phyloP scores from a whole-genome alignment of 2,113 vertebrate species.

The Paradoxurus hermaphroditus region DNA sequence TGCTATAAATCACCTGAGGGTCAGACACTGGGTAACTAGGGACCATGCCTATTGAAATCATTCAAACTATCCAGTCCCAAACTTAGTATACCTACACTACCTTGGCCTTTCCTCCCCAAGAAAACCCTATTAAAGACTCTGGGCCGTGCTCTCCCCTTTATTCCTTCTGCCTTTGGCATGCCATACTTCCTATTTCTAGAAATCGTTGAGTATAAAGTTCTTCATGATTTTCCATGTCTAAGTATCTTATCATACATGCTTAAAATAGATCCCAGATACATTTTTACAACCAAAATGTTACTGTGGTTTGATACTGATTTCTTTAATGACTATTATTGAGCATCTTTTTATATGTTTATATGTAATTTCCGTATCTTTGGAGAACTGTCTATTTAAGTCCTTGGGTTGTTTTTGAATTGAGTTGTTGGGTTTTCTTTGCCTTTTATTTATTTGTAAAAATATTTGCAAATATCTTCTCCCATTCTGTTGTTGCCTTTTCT shows the following conservation, averaged over 20 bases:
- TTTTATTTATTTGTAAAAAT: background rate
- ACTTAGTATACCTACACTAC: background rate
- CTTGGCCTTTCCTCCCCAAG: background rate
- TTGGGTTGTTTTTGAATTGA: background rate
- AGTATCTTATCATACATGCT: background rate
- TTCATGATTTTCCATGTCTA: background rate
- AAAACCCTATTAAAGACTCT: background rate
- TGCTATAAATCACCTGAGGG: background rate
- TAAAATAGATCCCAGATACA: background rate
- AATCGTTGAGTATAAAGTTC: background rate
- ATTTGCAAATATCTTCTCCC: background rate
- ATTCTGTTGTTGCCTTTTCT: background rate
- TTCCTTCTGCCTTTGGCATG: background rate
- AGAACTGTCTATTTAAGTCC: background rate
- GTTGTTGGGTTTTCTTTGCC: background rate
- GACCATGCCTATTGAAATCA: background rate
- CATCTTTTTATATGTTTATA: background rate
- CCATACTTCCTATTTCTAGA: background rate
- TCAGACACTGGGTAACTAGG: background rate
- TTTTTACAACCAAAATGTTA: background rate
- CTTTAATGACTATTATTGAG: background rate
- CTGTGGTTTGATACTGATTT: background rate
- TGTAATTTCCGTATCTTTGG: background rate
- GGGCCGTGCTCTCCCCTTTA: background rate
- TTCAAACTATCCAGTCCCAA: background rate